Conservation (phyloP, 2,113 vertebrate genomes). For the Chloropsis cyanopogon region DNA sequence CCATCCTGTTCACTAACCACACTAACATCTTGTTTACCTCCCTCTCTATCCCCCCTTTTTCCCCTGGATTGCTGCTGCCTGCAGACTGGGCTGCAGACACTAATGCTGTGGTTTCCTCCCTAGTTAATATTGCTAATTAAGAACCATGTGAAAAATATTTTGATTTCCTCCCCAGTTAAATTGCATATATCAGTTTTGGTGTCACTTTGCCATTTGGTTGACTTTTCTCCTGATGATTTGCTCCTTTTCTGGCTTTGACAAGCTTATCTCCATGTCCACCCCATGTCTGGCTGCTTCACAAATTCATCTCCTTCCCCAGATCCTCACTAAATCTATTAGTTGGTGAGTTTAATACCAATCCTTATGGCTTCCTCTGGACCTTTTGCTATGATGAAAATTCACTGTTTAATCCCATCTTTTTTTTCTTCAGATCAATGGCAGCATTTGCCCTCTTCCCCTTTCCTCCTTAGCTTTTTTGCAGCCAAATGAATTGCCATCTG, state of each 20-base stretch:
- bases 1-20: neutral
- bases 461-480: neutral
- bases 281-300: neutral
- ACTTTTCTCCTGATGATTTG: neutral
- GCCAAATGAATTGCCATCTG: neutral
- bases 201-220: neutral
- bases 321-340: neutral
- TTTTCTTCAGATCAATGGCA: neutral
- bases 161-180: neutral
- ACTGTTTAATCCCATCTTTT: neutral
- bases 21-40: neutral
- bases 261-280: neutral
- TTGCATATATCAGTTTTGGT: neutral
- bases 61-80: neutral
- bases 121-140: neutral
- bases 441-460: constrained; percentile 17
- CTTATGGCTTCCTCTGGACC: neutral
- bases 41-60: neutral
- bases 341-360: neutral
- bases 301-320: neutral
- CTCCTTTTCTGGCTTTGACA: neutral
- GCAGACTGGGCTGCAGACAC: neutral
- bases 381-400: constrained; percentile 2
- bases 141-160: neutral
- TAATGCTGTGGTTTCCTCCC: neutral